These are phyloP conservation scores for Tromatobia lineatoria DNA, from an alignment of 2,888 invertebrate species.

Conservation along the genomic window DNA sequence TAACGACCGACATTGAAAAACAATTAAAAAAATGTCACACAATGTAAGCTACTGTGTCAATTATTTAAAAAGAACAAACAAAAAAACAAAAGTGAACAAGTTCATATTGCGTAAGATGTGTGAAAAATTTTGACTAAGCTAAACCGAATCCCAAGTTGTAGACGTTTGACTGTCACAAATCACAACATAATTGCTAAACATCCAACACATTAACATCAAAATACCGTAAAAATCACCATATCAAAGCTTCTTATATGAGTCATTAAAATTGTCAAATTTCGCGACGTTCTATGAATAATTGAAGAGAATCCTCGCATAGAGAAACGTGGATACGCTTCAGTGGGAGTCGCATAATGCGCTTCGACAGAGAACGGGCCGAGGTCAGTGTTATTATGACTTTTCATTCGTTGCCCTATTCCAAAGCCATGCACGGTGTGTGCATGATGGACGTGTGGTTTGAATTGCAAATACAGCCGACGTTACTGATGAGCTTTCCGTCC, in stretches of 20 bases:
- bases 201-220: not conserved
- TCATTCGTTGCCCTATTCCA: slow-evolving; percentile 63
- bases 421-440: slow-evolving; percentile 25
- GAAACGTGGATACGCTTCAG: slow-evolving; percentile 10
- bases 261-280: not conserved
- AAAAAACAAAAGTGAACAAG: no score
- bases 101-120: no score
- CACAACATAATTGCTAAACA: not conserved
- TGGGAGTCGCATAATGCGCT: not conserved
- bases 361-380: slow-evolving; percentile 57
- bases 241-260: not conserved
- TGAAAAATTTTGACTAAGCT: no score
- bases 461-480: slow-evolving; percentile 70
- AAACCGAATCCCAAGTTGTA: no score
- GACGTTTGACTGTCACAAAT: no score
- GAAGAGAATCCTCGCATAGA: not conserved
- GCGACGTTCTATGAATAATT: not conserved
- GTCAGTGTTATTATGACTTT: slow-evolving; percentile 65
- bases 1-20: not conserved
- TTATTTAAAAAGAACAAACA: no score
- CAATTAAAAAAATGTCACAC: not conserved
- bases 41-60: no score
- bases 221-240: not conserved
- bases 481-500: slow-evolving; percentile 25
- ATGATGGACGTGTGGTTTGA: slow-evolving; percentile 68